These are phyloP conservation scores for Caenorhabditis sp. DNA, from an alignment of 2,888 invertebrate genomes.

Conservation along the genomic window DNA sequence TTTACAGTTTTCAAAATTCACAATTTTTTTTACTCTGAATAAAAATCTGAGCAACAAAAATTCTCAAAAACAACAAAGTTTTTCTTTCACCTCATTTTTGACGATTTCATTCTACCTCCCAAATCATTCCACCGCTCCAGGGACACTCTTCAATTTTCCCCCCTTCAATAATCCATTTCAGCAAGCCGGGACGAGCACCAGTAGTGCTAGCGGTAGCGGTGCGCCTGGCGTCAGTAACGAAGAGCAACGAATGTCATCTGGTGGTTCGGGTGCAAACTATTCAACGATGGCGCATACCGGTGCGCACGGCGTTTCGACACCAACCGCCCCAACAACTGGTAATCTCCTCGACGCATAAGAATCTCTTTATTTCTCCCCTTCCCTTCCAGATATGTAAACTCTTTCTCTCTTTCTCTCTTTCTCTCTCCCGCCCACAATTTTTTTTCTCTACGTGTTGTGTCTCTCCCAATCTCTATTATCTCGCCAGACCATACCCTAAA, in stretches of 20 bases:
- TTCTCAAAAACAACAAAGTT: too few species aligned
- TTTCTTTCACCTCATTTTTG: too few species aligned
- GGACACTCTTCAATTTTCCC: background rate
- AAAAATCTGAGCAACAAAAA: too few species aligned
- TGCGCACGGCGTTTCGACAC: conserved; percentile 38
- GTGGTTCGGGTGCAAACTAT: conserved; percentile 54
- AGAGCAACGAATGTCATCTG: conserved; percentile 53
- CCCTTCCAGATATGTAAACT: too few species aligned
- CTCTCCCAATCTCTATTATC: background rate
- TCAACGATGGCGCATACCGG: conserved; percentile 55
- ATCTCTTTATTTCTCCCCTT: conserved; percentile 13
- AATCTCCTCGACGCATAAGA: conserved; percentile 50
- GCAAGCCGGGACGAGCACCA: conserved; percentile 34
- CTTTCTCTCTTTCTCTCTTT: conserved; percentile 15
- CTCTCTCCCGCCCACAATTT: background rate
- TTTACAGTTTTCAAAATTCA: too few species aligned
- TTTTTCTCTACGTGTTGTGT: conserved; percentile 5
- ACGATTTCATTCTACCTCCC: too few species aligned
- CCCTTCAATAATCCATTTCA: conserved; percentile 25
- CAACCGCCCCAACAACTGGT: conserved; percentile 36
- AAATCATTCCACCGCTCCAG: background rate
- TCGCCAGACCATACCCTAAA: conserved; percentile 4
- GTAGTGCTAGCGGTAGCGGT: conserved; percentile 15
- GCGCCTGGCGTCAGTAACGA: conserved; percentile 14
- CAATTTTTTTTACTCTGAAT: too few species aligned